Conservation (phyloP, 2,888 invertebrate species). For the Chrysolina oricalcia region DNA sequence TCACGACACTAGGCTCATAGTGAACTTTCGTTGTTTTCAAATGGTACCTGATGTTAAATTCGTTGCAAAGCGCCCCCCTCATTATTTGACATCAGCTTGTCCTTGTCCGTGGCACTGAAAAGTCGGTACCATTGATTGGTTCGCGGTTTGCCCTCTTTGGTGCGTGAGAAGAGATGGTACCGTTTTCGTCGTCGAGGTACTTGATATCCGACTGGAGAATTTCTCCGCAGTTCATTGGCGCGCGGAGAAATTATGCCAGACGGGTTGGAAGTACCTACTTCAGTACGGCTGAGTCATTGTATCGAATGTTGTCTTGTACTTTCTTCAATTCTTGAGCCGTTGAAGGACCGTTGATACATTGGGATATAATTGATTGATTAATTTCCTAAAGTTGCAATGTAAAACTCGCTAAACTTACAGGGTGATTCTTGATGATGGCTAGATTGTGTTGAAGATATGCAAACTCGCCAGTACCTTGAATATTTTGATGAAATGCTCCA, state of each 20-base stretch:
- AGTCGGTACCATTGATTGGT: neutral
- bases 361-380: too few species aligned
- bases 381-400: too few species aligned
- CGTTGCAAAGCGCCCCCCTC: slow-evolving; percentile 8
- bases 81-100: neutral
- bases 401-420: too few species aligned
- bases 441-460: too few species aligned
- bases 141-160: neutral
- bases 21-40: slow-evolving; percentile 10
- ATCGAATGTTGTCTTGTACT: too few species aligned
- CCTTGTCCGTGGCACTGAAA: slow-evolving; percentile 9
- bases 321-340: too few species aligned
- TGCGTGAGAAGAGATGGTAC: slow-evolving; percentile 22
- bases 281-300: too few species aligned
- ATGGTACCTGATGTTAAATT: slow-evolving; percentile 42
- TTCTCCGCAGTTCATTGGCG: slow-evolving; percentile 32
- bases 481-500: too few species aligned
- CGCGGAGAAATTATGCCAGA: slow-evolving; percentile 7
- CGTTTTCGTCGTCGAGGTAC: slow-evolving; percentile 11
- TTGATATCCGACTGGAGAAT: slow-evolving; percentile 26
- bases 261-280: neutral
- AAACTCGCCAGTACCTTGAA: too few species aligned
- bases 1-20: neutral
- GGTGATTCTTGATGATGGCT: too few species aligned
- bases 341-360: too few species aligned